Base-by-base conservation (phyloP, 2,888 invertebrate species). In the Tupiocoris notatus region DNA sequence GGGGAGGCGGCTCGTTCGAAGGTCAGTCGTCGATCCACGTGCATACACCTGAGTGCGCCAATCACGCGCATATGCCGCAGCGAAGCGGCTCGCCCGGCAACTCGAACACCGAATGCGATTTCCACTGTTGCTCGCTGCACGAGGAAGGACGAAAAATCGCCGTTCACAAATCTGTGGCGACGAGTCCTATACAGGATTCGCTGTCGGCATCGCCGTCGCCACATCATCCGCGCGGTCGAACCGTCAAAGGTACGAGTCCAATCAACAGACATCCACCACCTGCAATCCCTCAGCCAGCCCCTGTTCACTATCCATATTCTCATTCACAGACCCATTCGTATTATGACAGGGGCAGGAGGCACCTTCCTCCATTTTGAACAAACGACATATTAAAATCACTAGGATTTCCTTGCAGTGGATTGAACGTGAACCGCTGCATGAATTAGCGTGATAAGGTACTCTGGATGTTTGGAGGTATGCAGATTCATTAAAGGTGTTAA, bases 121-220 rank as follows among this genome's bases (percentile, higher is more conserved):
- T 96, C 86, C 96, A 96, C 85, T 96, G 96, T 86, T 95, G 95
- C 86, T 93, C 95, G 80, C 87, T 96, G 82, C 96, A 96, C 88
- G 95, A 95, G 85, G 95, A 94, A 84, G 94, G 95, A 7, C 89
- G 95, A 79, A 91, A 93, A 83, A 95, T 95, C 83, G 94, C 94
- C 80, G 94, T 94, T 80, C 94, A 94, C 87, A 94, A 95, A 86
- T 93, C 92, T 84, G 94, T 95, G 81, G 94, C 95, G 81, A 95
- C 95, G 81, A 95, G 95, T 79, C 95, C 96, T 82, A 95, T 96
- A 79, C 95, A 93, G 85, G 77, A 80, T 64, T 77, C 79, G 56
- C 67, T 78, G 39, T 79, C 80, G 1, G 78, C 82, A 62, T 78
- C 78, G 16, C 82, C 83, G 76, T 78, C 78, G 9, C 82, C 83